phyloP scores from a whole-genome alignment of 1,140 invertebrate genomes.

The Macrocentrus cingulum region DNA sequence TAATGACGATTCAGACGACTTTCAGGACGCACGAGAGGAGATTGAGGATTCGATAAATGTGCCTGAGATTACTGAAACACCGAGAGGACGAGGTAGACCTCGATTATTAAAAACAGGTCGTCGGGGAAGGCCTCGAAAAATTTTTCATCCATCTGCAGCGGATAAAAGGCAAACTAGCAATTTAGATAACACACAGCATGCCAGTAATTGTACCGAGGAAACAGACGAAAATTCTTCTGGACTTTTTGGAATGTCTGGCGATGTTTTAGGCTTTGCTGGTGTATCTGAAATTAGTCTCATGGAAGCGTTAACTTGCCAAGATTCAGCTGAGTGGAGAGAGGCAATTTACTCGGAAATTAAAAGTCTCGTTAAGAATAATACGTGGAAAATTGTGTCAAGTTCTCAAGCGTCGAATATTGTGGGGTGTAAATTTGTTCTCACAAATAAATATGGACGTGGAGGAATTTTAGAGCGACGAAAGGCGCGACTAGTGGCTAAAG shows the following conservation, averaged over 20 bases:
- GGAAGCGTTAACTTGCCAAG: slow-evolving; percentile 34
- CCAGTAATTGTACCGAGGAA: too few species aligned
- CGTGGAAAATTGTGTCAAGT: slow-evolving; percentile 20
- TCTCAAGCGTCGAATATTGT: background rate
- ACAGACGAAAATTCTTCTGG: too few species aligned
- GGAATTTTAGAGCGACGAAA: background rate
- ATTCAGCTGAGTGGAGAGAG: slow-evolving; percentile 14
- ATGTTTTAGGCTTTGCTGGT: background rate
- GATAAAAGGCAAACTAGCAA: too few species aligned
- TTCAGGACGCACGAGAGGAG: too few species aligned
- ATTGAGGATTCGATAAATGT: too few species aligned
- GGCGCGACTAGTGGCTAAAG: slow-evolving; percentile 3
- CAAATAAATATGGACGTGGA: slow-evolving; percentile 2
- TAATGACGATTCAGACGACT: background rate
- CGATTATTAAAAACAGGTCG: too few species aligned
- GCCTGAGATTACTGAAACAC: too few species aligned
- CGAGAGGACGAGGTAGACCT: too few species aligned
- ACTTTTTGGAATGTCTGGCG: background rate
- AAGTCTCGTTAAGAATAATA: slow-evolving; percentile 28
- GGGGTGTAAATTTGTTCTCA: slow-evolving; percentile 1
- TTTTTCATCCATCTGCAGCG: too few species aligned
- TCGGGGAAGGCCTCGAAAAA: too few species aligned
- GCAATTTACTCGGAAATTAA: slow-evolving; percentile 35
- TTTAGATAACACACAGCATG: too few species aligned
- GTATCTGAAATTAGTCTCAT: slow-evolving; percentile 29